Percentiles rank a stretch among this genome's conserved stretches.
Conservation (phyloP, 1,140 invertebrate species). For the Macrosteles quadrilineatus region DNA sequence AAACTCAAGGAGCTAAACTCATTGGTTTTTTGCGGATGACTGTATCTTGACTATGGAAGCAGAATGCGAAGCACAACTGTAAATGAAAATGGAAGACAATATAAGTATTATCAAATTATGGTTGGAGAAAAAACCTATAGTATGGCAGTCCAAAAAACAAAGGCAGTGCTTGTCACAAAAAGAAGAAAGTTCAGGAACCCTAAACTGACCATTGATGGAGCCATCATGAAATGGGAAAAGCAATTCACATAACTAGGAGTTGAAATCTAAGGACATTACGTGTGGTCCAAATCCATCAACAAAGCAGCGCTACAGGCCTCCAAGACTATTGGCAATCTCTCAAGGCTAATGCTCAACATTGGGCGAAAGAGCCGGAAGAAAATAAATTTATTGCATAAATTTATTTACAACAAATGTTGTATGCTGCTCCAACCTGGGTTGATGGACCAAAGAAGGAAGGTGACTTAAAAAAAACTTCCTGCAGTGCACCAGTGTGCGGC, state of each 20-base stretch:
- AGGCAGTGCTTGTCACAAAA: not conserved
- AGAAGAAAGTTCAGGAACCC: not conserved
- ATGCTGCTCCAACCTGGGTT: too few relatives aligned
- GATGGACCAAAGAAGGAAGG: too few relatives aligned
- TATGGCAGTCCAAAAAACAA: not conserved
- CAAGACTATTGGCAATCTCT: not conserved
- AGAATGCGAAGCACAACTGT: not conserved
- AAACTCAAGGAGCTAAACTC: too few relatives aligned
- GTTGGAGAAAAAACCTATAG: not conserved
- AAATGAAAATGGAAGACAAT: not conserved
- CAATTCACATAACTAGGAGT: not conserved
- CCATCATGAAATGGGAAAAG: not conserved
- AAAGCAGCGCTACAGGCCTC: not conserved
- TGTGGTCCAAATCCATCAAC: too few relatives aligned
- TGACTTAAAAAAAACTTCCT: not conserved
- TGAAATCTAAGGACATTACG: not conserved
- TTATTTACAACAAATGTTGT: too few relatives aligned
- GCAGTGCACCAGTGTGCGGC: not conserved
- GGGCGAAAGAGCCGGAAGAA: not conserved
- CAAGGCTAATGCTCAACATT: not conserved
- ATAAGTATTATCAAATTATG: not conserved
- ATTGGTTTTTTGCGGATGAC: not conserved
- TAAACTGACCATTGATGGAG: not conserved
- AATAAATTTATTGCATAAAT: too few relatives aligned
- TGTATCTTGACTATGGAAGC: not conserved